phyloP scores from a whole-genome alignment of 2,113 vertebrate species.

The Acanthisitta chloris region DNA sequence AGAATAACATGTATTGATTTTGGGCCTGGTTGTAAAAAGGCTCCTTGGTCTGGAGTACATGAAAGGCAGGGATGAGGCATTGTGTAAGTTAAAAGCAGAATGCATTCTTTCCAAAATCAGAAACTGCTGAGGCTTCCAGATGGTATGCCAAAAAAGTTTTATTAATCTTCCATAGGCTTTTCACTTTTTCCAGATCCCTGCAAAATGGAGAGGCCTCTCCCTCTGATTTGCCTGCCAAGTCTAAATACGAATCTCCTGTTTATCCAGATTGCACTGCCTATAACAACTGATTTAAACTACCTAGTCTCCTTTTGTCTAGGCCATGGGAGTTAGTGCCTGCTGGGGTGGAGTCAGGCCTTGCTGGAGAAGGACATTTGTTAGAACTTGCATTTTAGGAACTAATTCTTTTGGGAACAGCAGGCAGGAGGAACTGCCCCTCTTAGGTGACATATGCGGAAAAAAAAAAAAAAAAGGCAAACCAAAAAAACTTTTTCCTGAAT shows the following conservation, averaged over 20 bases:
- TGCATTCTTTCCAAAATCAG: not conserved
- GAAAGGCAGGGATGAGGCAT: constrained; percentile 28
- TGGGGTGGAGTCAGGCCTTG: not conserved
- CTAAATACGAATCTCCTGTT: constrained; percentile 28
- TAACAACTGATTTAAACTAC: not conserved
- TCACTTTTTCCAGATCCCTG: not conserved
- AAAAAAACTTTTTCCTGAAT: not conserved
- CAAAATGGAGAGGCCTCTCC: not conserved
- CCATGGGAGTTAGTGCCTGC: not conserved
- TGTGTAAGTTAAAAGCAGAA: constrained; percentile 47
- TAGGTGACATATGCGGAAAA: not conserved
- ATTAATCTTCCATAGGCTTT: constrained; percentile 16
- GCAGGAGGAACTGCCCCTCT: not conserved
- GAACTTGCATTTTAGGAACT: not conserved
- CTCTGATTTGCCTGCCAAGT: constrained; percentile 45
- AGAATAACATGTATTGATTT: not conserved
- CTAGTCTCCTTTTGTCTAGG: not conserved
- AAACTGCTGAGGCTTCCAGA: constrained; percentile 8
- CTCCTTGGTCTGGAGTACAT: not conserved
- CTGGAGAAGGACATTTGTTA: not conserved
- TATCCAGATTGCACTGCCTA: constrained; percentile 10
- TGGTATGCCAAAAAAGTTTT: not conserved
- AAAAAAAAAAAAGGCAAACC: not conserved
- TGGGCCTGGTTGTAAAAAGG: not conserved
- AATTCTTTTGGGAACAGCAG: not conserved